Percentiles rank a stretch among this genome's conserved stretches.
phyloP scores from a whole-genome alignment of 2,797 vertebrate species.

The Scleropages formosus region DNA sequence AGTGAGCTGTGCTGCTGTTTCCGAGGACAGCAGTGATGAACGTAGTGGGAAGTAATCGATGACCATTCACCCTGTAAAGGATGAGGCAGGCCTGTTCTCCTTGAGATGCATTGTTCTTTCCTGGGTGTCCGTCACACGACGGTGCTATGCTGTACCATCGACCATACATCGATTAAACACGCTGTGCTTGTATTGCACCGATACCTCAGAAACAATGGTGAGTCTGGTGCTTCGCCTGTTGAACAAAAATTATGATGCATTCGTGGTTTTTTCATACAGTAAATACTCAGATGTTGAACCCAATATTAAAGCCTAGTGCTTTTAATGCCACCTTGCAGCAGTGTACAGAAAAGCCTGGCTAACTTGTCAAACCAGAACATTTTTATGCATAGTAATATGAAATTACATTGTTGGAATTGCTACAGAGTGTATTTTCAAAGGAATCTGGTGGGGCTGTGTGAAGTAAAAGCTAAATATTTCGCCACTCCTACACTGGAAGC shows the following conservation, averaged over 20 bases:
- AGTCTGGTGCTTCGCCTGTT: neutral
- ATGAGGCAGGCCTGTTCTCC: neutral
- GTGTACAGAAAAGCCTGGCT: neutral
- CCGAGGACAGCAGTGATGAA: constrained; percentile 1
- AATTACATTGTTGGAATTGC: no score
- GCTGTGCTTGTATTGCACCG: neutral
- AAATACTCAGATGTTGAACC: neutral
- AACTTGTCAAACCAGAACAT: constrained; percentile 15
- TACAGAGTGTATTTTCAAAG: neutral
- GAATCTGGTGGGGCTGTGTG: neutral
- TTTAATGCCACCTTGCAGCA: neutral
- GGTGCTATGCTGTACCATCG: neutral
- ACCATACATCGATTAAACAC: constrained; percentile 1
- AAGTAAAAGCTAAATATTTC: constrained; percentile 1
- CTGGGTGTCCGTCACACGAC: neutral
- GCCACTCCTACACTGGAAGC: neutral
- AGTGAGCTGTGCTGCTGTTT: constrained; percentile 13
- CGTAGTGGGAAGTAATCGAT: constrained; percentile 21
- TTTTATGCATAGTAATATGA: constrained; percentile 14
- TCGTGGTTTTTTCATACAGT: neutral
- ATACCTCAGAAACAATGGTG: neutral
- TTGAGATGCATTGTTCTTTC: constrained; percentile 1
- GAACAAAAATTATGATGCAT: neutral
- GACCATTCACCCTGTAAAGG: neutral
- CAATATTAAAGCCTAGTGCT: constrained; percentile 8